These are phyloP conservation scores for Sinella curviseta DNA, from an alignment of 1,140 invertebrate genomes.

Conservation along the genomic window DNA sequence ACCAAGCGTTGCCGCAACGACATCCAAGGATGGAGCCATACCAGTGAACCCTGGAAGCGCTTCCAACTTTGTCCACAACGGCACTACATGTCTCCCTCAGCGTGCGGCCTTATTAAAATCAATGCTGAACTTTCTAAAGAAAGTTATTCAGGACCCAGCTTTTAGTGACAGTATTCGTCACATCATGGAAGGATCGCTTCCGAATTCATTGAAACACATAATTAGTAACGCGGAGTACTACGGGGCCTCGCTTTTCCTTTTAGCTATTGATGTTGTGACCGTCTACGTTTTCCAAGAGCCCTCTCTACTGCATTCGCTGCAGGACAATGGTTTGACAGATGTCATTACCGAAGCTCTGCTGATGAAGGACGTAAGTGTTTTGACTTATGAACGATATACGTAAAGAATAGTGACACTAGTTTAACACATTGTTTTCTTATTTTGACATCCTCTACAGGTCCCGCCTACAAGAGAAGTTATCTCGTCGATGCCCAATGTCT, in stretches of 20 bases:
- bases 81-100: constrained; percentile 71
- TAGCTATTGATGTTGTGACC: constrained; percentile 89
- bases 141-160: constrained; percentile 75
- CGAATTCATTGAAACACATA: constrained; percentile 80
- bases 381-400: neutral
- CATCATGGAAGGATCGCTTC: constrained; percentile 86
- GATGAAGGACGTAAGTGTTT: constrained; percentile 75
- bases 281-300: constrained; percentile 93
- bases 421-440: constrained; percentile 17
- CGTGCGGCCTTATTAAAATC: constrained; percentile 82
- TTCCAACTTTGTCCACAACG: constrained; percentile 39
- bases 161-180: constrained; percentile 84
- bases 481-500: constrained; percentile 85
- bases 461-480: constrained; percentile 86
- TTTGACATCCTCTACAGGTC: constrained; percentile 63
- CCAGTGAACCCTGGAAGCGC: constrained; percentile 23
- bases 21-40: neutral
- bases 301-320: constrained; percentile 77
- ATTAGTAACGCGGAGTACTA: constrained; percentile 92
- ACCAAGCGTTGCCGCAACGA: neutral
- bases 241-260: constrained; percentile 80
- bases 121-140: constrained; percentile 87
- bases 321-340: constrained; percentile 87
- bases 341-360: constrained; percentile 82
- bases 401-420: no score